Evolutionary conservation across 2,113 vertebrate species (phyloP), one percentile per base, ranked within the genome.

Genomic region (Balaeniceps rex): DNA sequence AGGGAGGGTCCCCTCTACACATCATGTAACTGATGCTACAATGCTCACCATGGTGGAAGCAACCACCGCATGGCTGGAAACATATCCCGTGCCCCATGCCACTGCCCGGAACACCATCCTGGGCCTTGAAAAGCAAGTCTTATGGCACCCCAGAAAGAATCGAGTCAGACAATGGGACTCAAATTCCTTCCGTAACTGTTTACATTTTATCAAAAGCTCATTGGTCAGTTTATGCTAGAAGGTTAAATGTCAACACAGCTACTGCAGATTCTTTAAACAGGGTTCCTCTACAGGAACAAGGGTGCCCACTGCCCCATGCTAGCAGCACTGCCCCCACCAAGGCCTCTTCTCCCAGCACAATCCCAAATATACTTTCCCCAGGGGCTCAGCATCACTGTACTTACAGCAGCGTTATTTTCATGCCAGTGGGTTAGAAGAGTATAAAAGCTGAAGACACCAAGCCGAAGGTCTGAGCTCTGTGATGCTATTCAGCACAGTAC

Each of bases 231-330:
- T 75, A 14, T 72, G 42, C 47, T 76, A 75, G 9, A 90, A 77
- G 44, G 55, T 61, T 92, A 58, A 44, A 66, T 63, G 93, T 87
- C 69, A 81, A 55, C 28, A 68, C 31, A 85, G 42, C 31, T 89
- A 83, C 60, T 9, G 3, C 2, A 13, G 60, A 61, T 61, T 87
- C 72, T 60, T 91, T 46, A 90, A 87, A 84, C 4, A 33, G 29
- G 9, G 13, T 36, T 88, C n/a, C 29, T 54, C 19, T 38, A 88
- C 46, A 71, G 68, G 36, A 93, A 38, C 17, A 46, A 40, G 47
- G 9, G 9, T 1, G 2, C 12, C 38, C 4, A 2, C 34, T 31
- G 36, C 18, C 17, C 19, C 3, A 3, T 23, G 52, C 40, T 33
- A 60, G 9, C 25, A 77, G 29, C 16, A 38, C 4, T 36, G 34